These are phyloP conservation scores for Camponotus fellah DNA, from an alignment of 2,888 invertebrate species.

Conservation along the genomic window DNA sequence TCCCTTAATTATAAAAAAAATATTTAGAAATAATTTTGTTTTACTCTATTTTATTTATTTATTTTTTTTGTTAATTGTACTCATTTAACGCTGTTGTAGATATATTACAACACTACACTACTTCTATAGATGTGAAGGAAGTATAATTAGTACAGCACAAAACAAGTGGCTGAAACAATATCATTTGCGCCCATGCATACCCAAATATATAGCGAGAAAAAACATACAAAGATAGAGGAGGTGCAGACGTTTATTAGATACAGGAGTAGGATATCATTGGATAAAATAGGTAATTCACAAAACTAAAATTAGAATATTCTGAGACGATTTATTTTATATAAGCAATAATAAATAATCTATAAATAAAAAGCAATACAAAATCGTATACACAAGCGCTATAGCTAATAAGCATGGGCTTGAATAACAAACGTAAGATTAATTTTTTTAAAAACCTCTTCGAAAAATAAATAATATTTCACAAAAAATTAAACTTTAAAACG, in stretches of 20 bases:
- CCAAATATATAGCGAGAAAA: slow-evolving; percentile 54
- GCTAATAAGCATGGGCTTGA: slow-evolving; percentile 59
- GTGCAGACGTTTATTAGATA: slow-evolving; percentile 32
- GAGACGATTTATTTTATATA: slow-evolving; percentile 76
- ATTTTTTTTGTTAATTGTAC: slow-evolving; percentile 8
- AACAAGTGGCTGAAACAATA: slow-evolving; percentile 37
- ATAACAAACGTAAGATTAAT: slow-evolving; percentile 51
- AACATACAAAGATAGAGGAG: slow-evolving; percentile 30
- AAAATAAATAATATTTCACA: slow-evolving; percentile 40
- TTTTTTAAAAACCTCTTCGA: slow-evolving; percentile 39
- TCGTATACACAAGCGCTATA: slow-evolving; percentile 61
- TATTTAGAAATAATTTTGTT: background rate
- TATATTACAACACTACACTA: slow-evolving; percentile 1
- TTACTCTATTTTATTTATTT: background rate
- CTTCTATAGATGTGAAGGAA: slow-evolving; percentile 21
- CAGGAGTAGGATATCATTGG: slow-evolving; percentile 60
- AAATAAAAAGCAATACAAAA: slow-evolving; percentile 64
- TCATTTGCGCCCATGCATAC: slow-evolving; percentile 62
- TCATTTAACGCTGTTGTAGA: background rate
- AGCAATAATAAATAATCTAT: slow-evolving; percentile 69
- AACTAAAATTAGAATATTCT: slow-evolving; percentile 71
- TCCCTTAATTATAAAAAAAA: background rate
- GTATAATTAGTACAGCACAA: slow-evolving; percentile 57
- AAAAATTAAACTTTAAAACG: slow-evolving; percentile 43
- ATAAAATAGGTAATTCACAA: slow-evolving; percentile 73